Conservation (phyloP, 2,113 vertebrate genomes). For the Neopipo cinnamomea region DNA sequence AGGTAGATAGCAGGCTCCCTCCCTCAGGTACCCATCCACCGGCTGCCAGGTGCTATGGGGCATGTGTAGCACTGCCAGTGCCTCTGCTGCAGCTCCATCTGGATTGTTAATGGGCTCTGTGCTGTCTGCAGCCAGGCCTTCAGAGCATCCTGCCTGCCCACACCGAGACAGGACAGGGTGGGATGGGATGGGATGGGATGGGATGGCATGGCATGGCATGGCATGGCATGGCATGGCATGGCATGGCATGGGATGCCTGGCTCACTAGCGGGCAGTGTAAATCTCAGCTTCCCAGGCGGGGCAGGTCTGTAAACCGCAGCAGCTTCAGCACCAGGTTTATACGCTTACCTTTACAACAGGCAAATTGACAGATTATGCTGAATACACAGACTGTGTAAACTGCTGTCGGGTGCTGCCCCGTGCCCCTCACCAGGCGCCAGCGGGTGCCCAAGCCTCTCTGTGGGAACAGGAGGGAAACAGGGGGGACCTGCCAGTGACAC, state of each 20-base stretch:
- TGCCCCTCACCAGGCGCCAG: accelerated
- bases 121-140: neutral
- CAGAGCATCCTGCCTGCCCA: neutral
- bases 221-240: neutral
- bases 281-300: neutral
- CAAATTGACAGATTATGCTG: conserved; percentile 7
- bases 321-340: neutral
- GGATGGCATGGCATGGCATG: neutral
- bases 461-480: neutral
- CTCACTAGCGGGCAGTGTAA: accelerated
- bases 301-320: neutral
- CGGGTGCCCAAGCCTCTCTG: neutral
- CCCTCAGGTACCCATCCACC: conserved; percentile 71
- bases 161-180: neutral
- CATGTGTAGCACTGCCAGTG: conserved; percentile 24
- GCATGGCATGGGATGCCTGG: accelerated
- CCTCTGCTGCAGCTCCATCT: conserved; percentile 36
- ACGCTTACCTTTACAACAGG: neutral
- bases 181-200: neutral
- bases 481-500: neutral
- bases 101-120: neutral
- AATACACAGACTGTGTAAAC: conserved; percentile 44
- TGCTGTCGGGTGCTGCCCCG: neutral
- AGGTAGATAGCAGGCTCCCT: conserved; percentile 75
- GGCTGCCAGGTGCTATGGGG: conserved; percentile 67